A percentile compares a stretch with the other conserved stretches of the same genome.
These are phyloP conservation scores for Sebastes ruberrimus DNA, from an alignment of 2,797 vertebrate species.

Conservation along the genomic window DNA sequence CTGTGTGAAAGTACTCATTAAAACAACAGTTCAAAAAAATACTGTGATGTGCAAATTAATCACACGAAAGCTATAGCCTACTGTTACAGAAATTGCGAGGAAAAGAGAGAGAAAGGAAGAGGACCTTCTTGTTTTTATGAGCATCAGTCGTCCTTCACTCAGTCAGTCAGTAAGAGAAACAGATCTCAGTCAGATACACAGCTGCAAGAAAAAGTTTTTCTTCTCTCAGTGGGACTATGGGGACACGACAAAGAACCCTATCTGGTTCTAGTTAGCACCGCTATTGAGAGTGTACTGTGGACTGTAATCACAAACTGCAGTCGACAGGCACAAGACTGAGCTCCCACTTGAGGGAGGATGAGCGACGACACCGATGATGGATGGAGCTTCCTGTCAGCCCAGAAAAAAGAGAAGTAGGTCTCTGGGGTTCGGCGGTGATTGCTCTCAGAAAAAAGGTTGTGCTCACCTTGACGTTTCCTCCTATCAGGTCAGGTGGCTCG, in stretches of 20 bases:
- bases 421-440: not conserved
- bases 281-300: not conserved
- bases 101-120: too few species aligned
- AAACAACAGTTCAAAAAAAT: too few species aligned
- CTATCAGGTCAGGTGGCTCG: conserved; percentile 98
- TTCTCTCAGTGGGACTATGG: too few species aligned
- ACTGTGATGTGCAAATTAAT: too few species aligned
- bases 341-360: conserved; percentile 24
- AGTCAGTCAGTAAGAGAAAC: too few species aligned
- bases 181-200: too few species aligned
- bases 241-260: not conserved
- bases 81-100: too few species aligned
- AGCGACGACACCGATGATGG: conserved; percentile 12
- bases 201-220: too few species aligned
- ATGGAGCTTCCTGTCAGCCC: not conserved
- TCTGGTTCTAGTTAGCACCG: not conserved
- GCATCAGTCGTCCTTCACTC: too few species aligned
- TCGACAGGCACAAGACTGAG: not conserved
- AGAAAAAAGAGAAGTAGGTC: not conserved
- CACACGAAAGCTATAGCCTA: too few species aligned
- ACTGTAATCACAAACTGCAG: conserved; percentile 19
- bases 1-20: too few species aligned
- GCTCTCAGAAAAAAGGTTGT: conserved; percentile 19
- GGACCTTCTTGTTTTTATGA: too few species aligned
- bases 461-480: conserved; percentile 97